A percentile compares a stretch with the other conserved stretches of the same genome.
Evolutionary conservation across 1,140 invertebrate genomes (phyloP).

Genomic region (Drosophila littoralis): DNA sequence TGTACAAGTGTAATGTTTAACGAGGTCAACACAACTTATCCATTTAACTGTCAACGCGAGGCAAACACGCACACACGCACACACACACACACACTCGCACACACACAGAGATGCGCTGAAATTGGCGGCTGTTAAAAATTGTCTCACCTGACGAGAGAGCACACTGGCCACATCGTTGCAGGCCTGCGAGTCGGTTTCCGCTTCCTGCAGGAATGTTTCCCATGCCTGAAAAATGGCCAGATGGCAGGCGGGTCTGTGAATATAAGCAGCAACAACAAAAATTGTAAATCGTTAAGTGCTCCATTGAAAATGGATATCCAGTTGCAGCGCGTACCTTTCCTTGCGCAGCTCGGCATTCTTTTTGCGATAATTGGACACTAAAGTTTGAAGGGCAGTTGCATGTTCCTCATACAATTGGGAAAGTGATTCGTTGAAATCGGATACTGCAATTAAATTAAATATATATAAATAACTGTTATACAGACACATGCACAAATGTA

Average conservation of each 20-base stretch:
- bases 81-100: not conserved
- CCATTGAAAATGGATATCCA: not conserved
- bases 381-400: slow-evolving; percentile 93
- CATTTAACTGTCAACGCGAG: slow-evolving; percentile 42
- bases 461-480: not conserved
- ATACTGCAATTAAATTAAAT: slow-evolving; percentile 88
- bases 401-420: slow-evolving; percentile 96
- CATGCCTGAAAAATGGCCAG: slow-evolving; percentile 95
- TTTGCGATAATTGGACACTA: slow-evolving; percentile 95
- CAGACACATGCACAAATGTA: not conserved
- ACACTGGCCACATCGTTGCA: slow-evolving; percentile 94
- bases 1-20: not conserved
- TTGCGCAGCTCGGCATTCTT: slow-evolving; percentile 94
- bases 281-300: slow-evolving; percentile 10
- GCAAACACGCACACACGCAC: not conserved
- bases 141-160: slow-evolving; percentile 88
- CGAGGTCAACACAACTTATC: slow-evolving; percentile 42
- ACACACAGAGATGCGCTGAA: not conserved
- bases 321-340: slow-evolving; percentile 89
- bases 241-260: slow-evolving; percentile 89
- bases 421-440: slow-evolving; percentile 97
- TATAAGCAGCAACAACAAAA: slow-evolving; percentile 16
- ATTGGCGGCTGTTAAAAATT: not conserved
- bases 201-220: slow-evolving; percentile 96
- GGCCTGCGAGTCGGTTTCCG: slow-evolving; percentile 95